Conservation (phyloP, 2,888 invertebrate species). For the Eupithecia dodoneata region DNA sequence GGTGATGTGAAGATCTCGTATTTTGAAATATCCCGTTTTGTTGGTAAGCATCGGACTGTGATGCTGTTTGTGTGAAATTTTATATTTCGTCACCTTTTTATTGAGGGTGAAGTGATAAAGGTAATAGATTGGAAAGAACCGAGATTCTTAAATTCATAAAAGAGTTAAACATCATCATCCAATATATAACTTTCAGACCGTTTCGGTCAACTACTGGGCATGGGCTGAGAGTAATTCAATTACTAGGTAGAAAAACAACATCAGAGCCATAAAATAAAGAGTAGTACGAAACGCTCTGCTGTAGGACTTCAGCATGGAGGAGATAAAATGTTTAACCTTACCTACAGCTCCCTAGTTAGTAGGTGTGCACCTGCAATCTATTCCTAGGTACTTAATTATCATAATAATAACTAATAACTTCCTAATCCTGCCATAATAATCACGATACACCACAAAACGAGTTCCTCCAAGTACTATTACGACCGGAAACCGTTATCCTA, state of each 20-base stretch:
- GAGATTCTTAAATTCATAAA: background rate
- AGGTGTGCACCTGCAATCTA: background rate
- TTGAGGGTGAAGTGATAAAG: constrained; percentile 3
- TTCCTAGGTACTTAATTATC: background rate
- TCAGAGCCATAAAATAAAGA: too few relatives aligned
- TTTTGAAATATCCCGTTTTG: constrained; percentile 24
- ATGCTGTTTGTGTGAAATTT: constrained; percentile 43
- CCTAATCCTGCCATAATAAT: background rate
- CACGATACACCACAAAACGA: background rate
- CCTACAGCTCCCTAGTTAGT: background rate
- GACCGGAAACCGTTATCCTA: constrained; percentile 22
- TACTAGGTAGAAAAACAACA: background rate
- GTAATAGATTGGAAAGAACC: constrained; percentile 1
- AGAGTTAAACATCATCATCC: background rate
- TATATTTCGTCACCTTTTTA: constrained; percentile 44
- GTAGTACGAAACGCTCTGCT: background rate
- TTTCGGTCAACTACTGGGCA: background rate
- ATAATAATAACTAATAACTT: background rate
- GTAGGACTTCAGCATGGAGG: background rate
- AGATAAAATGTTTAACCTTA: background rate
- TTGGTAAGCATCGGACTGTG: constrained; percentile 27
- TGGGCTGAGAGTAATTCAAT: background rate
- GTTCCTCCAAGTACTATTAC: constrained; percentile 2
- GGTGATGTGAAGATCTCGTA: constrained; percentile 23
- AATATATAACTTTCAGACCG: background rate